Base-by-base conservation (phyloP, 2,888 invertebrate genomes). In the Entomobrya multifasciata region DNA sequence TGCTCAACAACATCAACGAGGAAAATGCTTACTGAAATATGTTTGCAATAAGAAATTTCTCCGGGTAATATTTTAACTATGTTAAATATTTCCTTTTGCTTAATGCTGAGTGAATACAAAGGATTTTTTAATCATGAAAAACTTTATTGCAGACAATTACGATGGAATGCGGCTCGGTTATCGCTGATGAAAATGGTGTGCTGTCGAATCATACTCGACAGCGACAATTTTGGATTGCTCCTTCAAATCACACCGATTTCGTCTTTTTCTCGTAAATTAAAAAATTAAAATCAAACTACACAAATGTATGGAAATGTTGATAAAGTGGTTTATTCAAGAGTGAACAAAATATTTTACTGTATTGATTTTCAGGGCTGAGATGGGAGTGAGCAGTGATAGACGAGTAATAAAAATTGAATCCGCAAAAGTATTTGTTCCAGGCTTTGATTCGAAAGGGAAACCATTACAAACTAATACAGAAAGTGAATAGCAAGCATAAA, bases 1-100 rank as follows among this genome's bases (percentile, higher is more conserved):
- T n/a, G 62, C 20, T 22, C 80, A 84, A 15, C 10, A 27, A 49
- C 78, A 70, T 41, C 86, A 88, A 41, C 30, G 77, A 27, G 88
- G 86, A 78, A 86, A 78, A 78, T 88, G 88, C 25, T 30, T 80
- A n/a, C 60, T 88, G 27, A 82, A 82, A 22, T 88, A 88, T 47
- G 49, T 78, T 8, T 88, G 88, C 57, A 15, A 47, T 13, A n/a
- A 62, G 5, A 60, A 22, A 20, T 30, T 22, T 22, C 2, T 82
- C 49, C 36, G 47, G 22, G 87, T 87, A 74, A n/a, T n/a, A n/a
- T n/a, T n/a, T n/a, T n/a, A n/a, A n/a, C n/a, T n/a, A n/a, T n/a
- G n/a, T n/a, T n/a, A n/a, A n/a, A n/a, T n/a, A n/a, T n/a, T n/a
- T n/a, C n/a, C n/a, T n/a, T n/a, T n/a, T n/a, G n/a, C n/a, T n/a